Evolutionary conservation across 1,140 invertebrate genomes (phyloP).

Genomic region (Tetranychus urticae): DNA sequence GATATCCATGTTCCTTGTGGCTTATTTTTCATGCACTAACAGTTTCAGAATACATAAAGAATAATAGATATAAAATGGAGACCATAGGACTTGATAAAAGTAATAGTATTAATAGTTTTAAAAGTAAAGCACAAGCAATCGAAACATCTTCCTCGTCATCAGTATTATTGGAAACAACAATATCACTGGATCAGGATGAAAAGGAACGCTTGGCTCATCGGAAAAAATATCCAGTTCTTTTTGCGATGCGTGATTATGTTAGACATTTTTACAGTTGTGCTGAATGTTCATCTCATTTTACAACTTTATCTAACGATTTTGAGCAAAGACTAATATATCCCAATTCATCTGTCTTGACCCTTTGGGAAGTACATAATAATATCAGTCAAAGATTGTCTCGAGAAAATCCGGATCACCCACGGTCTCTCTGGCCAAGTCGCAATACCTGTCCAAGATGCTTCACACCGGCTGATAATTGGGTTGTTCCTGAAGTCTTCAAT

Average conservation of each 20-base stretch:
- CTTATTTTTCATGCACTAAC: slow-evolving; percentile 77
- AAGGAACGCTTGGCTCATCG: too few species aligned
- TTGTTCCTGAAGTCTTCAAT: neutral
- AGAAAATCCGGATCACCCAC: neutral
- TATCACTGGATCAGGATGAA: too few species aligned
- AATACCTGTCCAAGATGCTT: neutral
- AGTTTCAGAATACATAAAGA: slow-evolving; percentile 38
- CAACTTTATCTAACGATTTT: slow-evolving; percentile 30
- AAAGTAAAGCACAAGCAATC: neutral
- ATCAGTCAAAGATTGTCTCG: neutral
- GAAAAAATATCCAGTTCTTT: slow-evolving; percentile 30
- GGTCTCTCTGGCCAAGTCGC: neutral
- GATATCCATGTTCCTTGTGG: slow-evolving; percentile 95
- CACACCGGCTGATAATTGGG: neutral
- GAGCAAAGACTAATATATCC: slow-evolving; percentile 37
- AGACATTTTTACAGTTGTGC: slow-evolving; percentile 80
- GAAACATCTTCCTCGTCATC: slow-evolving; percentile 17
- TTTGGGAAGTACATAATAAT: slow-evolving; percentile 79
- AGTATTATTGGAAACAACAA: neutral
- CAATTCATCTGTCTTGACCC: slow-evolving; percentile 48
- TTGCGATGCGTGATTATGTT: slow-evolving; percentile 65
- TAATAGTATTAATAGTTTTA: too few species aligned
- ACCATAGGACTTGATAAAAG: neutral
- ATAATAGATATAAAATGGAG: neutral
- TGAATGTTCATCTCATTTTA: slow-evolving; percentile 65